Conservation (phyloP, 2,113 vertebrate genomes). For the Gopherus flavomarginatus region DNA sequence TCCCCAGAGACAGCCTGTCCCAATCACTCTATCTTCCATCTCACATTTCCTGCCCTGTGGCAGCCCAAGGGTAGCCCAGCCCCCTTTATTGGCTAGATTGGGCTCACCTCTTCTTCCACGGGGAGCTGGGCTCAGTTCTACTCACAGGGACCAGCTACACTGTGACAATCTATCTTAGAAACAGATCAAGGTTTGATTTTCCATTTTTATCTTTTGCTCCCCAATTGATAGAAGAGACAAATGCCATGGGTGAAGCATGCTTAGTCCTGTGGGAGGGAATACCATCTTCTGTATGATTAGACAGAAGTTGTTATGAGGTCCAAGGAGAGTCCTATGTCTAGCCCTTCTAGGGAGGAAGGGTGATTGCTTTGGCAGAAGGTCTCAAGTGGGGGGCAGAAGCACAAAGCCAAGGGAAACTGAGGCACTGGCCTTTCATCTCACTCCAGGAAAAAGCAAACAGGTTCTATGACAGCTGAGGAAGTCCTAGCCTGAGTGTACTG, state of each 20-base stretch:
- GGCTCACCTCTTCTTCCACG: background rate
- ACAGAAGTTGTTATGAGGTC: background rate
- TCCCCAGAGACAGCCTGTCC: background rate
- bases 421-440: background rate
- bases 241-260: background rate
- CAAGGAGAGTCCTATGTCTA: background rate
- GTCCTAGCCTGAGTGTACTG: background rate
- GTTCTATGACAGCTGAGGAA: background rate
- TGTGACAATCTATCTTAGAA: background rate
- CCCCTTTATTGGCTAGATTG: background rate
- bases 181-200: fast-evolving
- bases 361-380: fast-evolving
- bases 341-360: background rate
- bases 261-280: background rate
- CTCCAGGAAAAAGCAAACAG: background rate
- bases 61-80: background rate
- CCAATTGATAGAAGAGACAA: background rate
- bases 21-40: background rate
- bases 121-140: background rate
- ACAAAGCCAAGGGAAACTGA: background rate
- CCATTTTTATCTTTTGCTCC: background rate
- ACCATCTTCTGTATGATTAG: fast-evolving
- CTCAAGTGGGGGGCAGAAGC: background rate
- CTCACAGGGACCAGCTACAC: background rate
- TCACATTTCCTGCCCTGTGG: background rate